These are phyloP conservation scores for Porites lobata DNA, from an alignment of 92 coral and sea anemone species.

Conservation along the genomic window DNA sequence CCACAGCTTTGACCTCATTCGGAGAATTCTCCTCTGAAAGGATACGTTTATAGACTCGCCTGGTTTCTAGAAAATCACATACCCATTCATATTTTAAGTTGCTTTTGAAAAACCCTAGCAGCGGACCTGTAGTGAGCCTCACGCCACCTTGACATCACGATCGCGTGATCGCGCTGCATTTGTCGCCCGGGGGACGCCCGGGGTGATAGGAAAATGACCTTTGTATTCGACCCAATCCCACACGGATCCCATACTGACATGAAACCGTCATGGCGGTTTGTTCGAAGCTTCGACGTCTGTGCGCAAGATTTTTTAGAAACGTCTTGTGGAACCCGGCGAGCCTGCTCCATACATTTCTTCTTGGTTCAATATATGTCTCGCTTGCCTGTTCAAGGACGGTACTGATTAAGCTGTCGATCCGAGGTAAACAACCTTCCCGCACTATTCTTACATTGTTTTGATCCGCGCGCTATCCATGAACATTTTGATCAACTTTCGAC, in stretches of 20 bases:
- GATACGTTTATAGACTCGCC: too few species aligned
- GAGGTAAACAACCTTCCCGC: constrained; percentile 54
- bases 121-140: too few species aligned
- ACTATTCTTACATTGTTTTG: neutral
- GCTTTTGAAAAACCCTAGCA: too few species aligned
- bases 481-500: neutral
- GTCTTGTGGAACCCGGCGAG: constrained; percentile 44
- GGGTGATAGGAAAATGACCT: neutral
- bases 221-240: neutral
- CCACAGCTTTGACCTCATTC: too few species aligned
- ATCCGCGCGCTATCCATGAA: neutral
- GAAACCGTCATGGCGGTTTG: neutral
- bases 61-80: too few species aligned
- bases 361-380: constrained; percentile 34
- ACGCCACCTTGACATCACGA: too few species aligned
- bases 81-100: too few species aligned
- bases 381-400: constrained; percentile 81
- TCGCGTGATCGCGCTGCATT: neutral
- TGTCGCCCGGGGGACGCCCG: too few species aligned
- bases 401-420: constrained; percentile 76
- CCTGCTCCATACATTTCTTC: constrained; percentile 44
- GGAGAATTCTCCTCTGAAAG: too few species aligned
- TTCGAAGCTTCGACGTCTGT: constrained; percentile 4
- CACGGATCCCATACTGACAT: neutral
- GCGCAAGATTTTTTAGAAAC: neutral